These are phyloP conservation scores for Drosophila repleta DNA, from an alignment of 1,140 invertebrate species.

Conservation along the genomic window DNA sequence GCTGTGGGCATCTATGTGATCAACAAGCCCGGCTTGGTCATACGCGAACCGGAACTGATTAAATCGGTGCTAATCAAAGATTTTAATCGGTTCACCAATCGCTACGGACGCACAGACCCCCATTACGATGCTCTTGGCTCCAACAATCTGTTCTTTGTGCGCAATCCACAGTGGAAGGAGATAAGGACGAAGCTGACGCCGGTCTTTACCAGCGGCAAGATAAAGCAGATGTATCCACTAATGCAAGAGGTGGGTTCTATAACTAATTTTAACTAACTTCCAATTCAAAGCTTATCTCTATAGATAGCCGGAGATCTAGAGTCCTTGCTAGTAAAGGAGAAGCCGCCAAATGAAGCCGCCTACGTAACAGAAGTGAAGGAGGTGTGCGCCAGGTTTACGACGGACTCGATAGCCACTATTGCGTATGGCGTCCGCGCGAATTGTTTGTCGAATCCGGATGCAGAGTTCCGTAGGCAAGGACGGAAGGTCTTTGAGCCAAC, in stretches of 20 bases:
- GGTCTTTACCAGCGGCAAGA: slow-evolving; percentile 85
- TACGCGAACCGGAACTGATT: slow-evolving; percentile 85
- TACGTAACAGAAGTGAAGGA: slow-evolving; percentile 83
- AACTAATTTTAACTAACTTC: not conserved
- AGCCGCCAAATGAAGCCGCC: not conserved
- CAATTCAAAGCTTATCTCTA: not conserved
- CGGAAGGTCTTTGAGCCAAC: slow-evolving; percentile 32
- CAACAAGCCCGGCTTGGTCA: slow-evolving; percentile 83
- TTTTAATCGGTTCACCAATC: slow-evolving; percentile 79
- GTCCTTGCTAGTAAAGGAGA: slow-evolving; percentile 21
- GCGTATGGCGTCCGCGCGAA: slow-evolving; percentile 87
- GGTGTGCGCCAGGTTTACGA: slow-evolving; percentile 85
- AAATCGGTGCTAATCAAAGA: slow-evolving; percentile 85
- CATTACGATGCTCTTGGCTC: slow-evolving; percentile 64
- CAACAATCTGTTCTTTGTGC: slow-evolving; percentile 76
- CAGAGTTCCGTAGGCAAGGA: slow-evolving; percentile 82
- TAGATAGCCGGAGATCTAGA: slow-evolving; percentile 68
- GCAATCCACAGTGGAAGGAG: slow-evolving; percentile 84
- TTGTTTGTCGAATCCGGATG: slow-evolving; percentile 84
- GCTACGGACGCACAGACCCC: slow-evolving; percentile 58
- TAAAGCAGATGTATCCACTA: slow-evolving; percentile 86
- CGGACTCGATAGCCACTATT: slow-evolving; percentile 86
- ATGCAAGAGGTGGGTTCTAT: slow-evolving; percentile 76
- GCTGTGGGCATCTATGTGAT: slow-evolving; percentile 84
- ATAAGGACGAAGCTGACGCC: slow-evolving; percentile 85